Conservation (phyloP, 2,888 invertebrate genomes). For the Dynastes hyllus region DNA sequence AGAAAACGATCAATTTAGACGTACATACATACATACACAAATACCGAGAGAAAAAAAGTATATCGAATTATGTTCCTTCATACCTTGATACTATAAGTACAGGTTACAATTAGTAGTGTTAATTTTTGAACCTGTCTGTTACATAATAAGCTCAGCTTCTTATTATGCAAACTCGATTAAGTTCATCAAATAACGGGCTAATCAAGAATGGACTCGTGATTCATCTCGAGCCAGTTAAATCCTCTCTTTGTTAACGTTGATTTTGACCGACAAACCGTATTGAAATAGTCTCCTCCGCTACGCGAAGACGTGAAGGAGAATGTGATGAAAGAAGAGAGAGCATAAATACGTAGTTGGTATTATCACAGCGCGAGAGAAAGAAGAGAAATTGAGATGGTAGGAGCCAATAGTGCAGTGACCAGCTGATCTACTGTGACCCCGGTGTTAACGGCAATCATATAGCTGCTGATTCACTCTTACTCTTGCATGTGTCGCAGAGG, state of each 20-base stretch:
- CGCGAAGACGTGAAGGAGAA: not conserved
- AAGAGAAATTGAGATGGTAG: slow-evolving; percentile 29
- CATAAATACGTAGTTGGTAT: not conserved
- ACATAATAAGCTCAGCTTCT: slow-evolving; percentile 23
- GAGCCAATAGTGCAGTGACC: slow-evolving; percentile 62
- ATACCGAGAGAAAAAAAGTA: not conserved
- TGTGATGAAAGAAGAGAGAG: not conserved
- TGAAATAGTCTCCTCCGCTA: not conserved
- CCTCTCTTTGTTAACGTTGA: slow-evolving; percentile 14
- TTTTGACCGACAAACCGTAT: slow-evolving; percentile 27
- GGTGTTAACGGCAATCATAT: slow-evolving; percentile 52
- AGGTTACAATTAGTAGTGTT: slow-evolving; percentile 7
- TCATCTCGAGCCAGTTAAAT: slow-evolving; percentile 40
- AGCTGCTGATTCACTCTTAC: slow-evolving; percentile 56
- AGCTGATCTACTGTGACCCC: slow-evolving; percentile 61
- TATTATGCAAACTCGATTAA: slow-evolving; percentile 36
- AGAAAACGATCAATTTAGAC: not conserved
- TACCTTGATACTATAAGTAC: not conserved
- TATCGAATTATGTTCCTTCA: not conserved
- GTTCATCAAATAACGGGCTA: slow-evolving; percentile 39
- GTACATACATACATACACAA: not conserved
- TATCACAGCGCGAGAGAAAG: not conserved
- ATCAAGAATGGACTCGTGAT: slow-evolving; percentile 32
- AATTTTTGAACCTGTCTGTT: not conserved
- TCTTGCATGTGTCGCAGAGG: slow-evolving; percentile 19